Evolutionary conservation across 30 jellyfish, hydroid and myxozoan genomes (phyloP).

Genomic region (Chrysaora quinquecirrha): DNA sequence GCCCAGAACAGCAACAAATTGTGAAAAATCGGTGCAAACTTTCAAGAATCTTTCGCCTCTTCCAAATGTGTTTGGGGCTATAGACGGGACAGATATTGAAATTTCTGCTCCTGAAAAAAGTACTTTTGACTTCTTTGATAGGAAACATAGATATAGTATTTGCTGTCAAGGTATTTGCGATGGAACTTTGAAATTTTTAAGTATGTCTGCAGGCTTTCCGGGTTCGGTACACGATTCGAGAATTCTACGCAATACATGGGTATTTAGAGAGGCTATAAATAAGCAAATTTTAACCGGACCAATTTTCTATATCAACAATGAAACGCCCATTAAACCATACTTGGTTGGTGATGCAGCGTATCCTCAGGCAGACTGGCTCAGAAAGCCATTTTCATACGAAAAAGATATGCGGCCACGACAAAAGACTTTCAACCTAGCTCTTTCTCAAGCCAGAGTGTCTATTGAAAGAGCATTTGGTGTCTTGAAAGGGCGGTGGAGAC

Average conservation of each 20-base stretch:
- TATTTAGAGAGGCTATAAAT: slow-evolving; percentile 7
- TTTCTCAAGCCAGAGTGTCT: slow-evolving; percentile 1
- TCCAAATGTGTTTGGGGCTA: slow-evolving; percentile 39
- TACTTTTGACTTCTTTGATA: slow-evolving; percentile 44
- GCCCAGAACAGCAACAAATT: slow-evolving; percentile 16
- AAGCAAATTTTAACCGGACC: neutral
- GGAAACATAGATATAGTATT: slow-evolving; percentile 35
- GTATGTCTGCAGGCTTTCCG: slow-evolving; percentile 46
- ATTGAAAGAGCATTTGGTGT: neutral
- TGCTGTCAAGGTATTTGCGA: slow-evolving; percentile 53
- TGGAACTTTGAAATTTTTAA: slow-evolving; percentile 12
- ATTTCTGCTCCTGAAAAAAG: slow-evolving; percentile 20
- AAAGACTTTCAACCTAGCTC: neutral
- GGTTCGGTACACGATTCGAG: slow-evolving; percentile 24
- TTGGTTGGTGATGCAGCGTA: slow-evolving; percentile 9
- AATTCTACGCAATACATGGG: slow-evolving; percentile 36
- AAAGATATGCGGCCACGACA: neutral
- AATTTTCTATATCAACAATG: neutral
- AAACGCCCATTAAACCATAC: neutral
- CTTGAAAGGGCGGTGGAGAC: neutral
- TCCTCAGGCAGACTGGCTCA: neutral
- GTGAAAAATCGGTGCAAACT: neutral
- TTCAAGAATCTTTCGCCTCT: slow-evolving; percentile 2
- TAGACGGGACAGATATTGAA: slow-evolving; percentile 29
- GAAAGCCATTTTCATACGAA: slow-evolving; percentile 7